Evolutionary conservation across 1,140 invertebrate species (phyloP), one percentile per base, ranked within the genome.

Genomic region (Leptinotarsa defecta): DNA sequence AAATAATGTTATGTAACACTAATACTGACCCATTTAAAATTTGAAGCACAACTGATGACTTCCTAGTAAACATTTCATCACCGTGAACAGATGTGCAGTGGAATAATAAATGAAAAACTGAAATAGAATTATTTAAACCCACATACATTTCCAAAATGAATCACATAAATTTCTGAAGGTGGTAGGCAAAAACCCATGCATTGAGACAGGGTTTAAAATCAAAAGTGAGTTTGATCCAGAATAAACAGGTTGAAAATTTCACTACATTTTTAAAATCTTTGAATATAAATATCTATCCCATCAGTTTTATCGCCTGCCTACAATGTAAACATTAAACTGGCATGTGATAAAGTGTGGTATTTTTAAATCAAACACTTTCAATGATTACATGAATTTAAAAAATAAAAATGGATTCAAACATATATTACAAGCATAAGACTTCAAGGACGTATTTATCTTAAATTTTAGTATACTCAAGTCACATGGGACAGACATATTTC

Each of bases 381-480:
- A 68, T 68, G 24, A 68, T 43, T 68, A 68, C 65, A 24, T 68
- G 68, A 69, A 22, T 61, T 34, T n/a, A 68, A 34, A 71, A 71
- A 68, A 64, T 75, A 5, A 22, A 34, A 57, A 71, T 70, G 27
- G 24, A 71, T 65, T 71, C n/a, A 17, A 75, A 71, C 52, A 71
- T 49, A 49, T 34, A 24, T n/a, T 27, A 34, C 43, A 27, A 20
- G 48, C 71, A 22, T 75, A 62, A 65, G 61, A 49, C 65, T 48
- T 43, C 70, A 68, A 71, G 74, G 43, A 61, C 71, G 24, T 52
- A 64, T 61, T 48, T 73, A 24, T 62, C 43, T 34, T 24, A 27
- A 24, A 27, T 17, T 22, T 24, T 24, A 24, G 27, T 68, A 11
- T 68, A 34, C 65, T 68, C 27, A 27, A 17, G 24, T 34, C 11